Evolutionary conservation across 2,113 vertebrate genomes (phyloP).

Genomic region (Australoheros scitulus): DNA sequence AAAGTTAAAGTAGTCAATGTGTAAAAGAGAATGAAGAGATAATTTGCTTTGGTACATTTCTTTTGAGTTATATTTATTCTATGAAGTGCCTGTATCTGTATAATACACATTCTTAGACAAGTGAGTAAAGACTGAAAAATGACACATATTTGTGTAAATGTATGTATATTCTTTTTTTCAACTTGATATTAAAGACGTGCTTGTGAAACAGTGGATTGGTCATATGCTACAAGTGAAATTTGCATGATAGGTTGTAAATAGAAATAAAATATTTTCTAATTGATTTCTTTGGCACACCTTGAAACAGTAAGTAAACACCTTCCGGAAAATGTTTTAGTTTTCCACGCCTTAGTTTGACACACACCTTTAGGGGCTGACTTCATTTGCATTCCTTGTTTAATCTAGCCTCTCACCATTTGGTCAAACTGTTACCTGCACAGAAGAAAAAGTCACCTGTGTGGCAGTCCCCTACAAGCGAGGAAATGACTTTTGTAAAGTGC

Average conservation of each 20-base stretch:
- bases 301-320: not conserved
- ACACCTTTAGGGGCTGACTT: not conserved
- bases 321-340: not conserved
- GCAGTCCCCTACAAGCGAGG: not conserved
- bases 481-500: not conserved
- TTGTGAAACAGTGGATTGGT: conserved; percentile 28
- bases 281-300: not conserved
- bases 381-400: not conserved
- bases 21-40: not conserved
- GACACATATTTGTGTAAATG: conserved; percentile 10
- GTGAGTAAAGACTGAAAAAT: conserved; percentile 16
- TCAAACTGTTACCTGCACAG: not conserved
- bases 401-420: not conserved
- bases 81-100: conserved; percentile 52
- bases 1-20: conserved; percentile 13
- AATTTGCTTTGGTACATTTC: not conserved
- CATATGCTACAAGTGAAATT: not conserved
- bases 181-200: conserved; percentile 10
- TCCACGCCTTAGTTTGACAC: not conserved
- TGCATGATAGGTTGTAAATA: conserved; percentile 11
- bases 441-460: not conserved
- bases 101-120: conserved; percentile 29
- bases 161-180: conserved; percentile 6
- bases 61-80: conserved; percentile 22
- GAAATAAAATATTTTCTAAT: not conserved